Conservation (phyloP, 2,113 vertebrate genomes). For the Actenoides lindsayi region DNA sequence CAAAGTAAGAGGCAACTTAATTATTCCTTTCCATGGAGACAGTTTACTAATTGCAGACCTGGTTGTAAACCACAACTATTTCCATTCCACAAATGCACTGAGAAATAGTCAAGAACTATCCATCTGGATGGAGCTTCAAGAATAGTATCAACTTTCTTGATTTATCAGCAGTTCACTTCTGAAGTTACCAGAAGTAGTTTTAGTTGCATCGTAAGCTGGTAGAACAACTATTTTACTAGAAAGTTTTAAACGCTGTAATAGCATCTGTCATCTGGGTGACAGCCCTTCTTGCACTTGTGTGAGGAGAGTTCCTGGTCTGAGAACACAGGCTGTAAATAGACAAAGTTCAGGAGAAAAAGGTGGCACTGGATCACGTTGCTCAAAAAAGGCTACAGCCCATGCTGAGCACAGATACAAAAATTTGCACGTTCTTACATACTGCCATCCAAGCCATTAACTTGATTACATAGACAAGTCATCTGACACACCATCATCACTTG, state of each 20-base stretch:
- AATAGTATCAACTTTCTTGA: background rate
- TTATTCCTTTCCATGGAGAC: conserved; percentile 34
- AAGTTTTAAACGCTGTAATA: background rate
- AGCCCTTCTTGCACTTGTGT: background rate
- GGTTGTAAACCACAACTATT: background rate
- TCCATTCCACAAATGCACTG: background rate
- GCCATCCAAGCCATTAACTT: background rate
- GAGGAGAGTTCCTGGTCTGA: background rate
- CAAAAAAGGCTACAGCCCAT: background rate
- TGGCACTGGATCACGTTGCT: rapidly evolving
- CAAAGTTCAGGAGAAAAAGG: background rate
- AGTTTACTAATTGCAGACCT: background rate
- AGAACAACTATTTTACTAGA: background rate
- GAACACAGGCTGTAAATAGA: background rate
- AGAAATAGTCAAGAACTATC: background rate
- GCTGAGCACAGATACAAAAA: background rate
- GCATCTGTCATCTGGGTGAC: background rate
- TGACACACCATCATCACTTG: background rate
- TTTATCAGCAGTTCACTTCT: background rate
- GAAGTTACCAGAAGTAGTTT: background rate
- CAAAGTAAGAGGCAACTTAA: conserved; percentile 69
- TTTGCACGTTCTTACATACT: background rate
- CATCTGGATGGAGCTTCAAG: background rate
- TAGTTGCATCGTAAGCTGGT: background rate
- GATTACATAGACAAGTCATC: background rate